Percentiles rank a stretch among this genome's conserved stretches.
These are phyloP conservation scores for Sussaba pulchella DNA, from an alignment of 2,888 invertebrate species.

Conservation along the genomic window DNA sequence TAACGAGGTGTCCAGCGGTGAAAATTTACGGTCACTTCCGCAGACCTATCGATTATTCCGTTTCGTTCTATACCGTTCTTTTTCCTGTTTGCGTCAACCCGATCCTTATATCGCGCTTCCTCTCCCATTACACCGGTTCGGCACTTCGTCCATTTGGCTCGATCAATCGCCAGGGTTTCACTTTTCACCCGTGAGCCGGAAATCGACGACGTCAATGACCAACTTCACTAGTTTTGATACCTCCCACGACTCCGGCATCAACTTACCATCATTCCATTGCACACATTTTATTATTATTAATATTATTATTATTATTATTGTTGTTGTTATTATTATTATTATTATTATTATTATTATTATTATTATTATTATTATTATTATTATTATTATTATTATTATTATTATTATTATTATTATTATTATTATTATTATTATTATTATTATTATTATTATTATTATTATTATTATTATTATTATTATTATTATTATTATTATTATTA, in stretches of 20 bases:
- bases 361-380: too few species aligned
- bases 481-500: too few species aligned
- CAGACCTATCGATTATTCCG: conserved; percentile 59
- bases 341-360: too few species aligned
- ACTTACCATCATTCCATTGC: conserved; percentile 15
- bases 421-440: too few species aligned
- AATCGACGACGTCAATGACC: conserved; percentile 25
- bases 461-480: too few species aligned
- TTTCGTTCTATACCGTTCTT: conserved; percentile 3
- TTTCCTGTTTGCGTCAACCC: conserved; percentile 25
- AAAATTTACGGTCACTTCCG: conserved; percentile 63
- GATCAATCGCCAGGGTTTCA: conserved; percentile 4
- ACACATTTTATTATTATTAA: too few species aligned
- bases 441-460: too few species aligned
- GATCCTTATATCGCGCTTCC: conserved; percentile 26
- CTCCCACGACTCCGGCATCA: conserved; percentile 16
- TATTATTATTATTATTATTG: too few species aligned
- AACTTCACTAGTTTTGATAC: background rate
- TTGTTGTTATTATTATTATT: too few species aligned
- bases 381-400: too few species aligned
- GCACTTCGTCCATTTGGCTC: conserved; percentile 18
- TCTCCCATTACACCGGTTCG: conserved; percentile 44
- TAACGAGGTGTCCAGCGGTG: conserved; percentile 51
- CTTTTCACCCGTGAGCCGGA: conserved; percentile 19
- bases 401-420: too few species aligned